Evolutionary conservation across 1,140 invertebrate genomes (phyloP).

Genomic region (Nylanderia fulva): DNA sequence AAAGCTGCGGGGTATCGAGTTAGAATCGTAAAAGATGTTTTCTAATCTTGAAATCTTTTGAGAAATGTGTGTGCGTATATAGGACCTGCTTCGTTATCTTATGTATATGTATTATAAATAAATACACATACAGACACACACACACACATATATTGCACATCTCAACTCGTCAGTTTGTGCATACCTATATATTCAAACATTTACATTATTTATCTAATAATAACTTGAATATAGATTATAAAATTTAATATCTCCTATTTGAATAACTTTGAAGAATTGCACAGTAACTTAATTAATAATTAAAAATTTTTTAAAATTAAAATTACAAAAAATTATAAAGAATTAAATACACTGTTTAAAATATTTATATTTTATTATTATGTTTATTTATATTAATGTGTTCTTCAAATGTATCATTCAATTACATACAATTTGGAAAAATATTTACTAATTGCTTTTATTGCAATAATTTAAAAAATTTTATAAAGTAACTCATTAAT

Average conservation of each 20-base stretch:
- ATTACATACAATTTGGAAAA: background rate
- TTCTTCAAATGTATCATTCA: background rate
- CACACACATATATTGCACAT: background rate
- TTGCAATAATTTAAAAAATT: background rate
- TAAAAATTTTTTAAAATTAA: slow-evolving; percentile 4
- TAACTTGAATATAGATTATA: no score
- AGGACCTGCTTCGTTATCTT: background rate
- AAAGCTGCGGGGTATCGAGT: slow-evolving; percentile 57
- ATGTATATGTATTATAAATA: background rate
- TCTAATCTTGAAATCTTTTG: slow-evolving; percentile 33
- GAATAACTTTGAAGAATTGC: background rate
- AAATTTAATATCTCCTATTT: background rate
- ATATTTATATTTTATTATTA: background rate
- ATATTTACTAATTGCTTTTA: background rate
- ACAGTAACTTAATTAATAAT: background rate
- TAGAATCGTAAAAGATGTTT: slow-evolving; percentile 34
- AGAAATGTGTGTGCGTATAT: background rate
- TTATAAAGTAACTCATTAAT: background rate
- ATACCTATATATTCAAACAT: background rate
- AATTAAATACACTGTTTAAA: background rate
- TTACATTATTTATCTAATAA: background rate
- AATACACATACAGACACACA: no score
- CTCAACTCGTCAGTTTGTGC: no score
- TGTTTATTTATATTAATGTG: background rate
- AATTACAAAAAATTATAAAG: background rate